phyloP scores from a whole-genome alignment of 2,113 vertebrate genomes.

The Lamprologus speciosus region DNA sequence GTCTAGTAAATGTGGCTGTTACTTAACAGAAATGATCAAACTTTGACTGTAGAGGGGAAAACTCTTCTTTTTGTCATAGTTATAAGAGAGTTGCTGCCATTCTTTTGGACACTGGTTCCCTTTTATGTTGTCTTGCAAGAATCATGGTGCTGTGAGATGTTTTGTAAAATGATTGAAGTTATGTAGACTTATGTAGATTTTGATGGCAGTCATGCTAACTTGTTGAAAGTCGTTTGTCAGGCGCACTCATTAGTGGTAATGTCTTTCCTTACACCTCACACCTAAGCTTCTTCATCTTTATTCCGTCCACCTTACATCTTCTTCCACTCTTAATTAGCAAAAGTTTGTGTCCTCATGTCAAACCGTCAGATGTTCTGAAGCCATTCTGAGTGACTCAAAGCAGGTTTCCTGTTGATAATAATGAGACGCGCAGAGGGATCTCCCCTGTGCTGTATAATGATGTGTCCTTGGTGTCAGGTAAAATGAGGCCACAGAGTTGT shows the following conservation, averaged over 20 bases:
- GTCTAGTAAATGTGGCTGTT: neutral
- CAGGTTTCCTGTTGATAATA: slow-evolving; percentile 35
- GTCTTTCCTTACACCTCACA: neutral
- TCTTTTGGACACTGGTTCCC: neutral
- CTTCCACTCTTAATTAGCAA: neutral
- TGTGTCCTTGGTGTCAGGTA: slow-evolving; percentile 3
- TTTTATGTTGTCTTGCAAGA: neutral
- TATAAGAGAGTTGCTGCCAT: neutral
- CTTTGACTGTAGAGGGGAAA: neutral
- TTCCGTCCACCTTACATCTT: neutral
- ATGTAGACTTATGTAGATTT: neutral
- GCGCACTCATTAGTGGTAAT: neutral
- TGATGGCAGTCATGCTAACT: neutral
- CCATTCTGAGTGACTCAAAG: neutral
- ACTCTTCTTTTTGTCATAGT: neutral
- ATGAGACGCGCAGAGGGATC: slow-evolving; percentile 39
- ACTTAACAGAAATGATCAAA: neutral
- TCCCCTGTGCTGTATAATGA: slow-evolving; percentile 55
- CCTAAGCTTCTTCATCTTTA: neutral
- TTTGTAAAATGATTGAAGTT: neutral
- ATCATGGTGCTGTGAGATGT: neutral
- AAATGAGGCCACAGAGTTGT: neutral
- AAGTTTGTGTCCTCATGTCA: neutral
- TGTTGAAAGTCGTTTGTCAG: neutral
- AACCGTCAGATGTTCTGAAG: neutral